A percentile compares a stretch with the other conserved stretches of the same genome.
phyloP scores from a whole-genome alignment of 2,113 vertebrate genomes.

The Oryzias melastigma region DNA sequence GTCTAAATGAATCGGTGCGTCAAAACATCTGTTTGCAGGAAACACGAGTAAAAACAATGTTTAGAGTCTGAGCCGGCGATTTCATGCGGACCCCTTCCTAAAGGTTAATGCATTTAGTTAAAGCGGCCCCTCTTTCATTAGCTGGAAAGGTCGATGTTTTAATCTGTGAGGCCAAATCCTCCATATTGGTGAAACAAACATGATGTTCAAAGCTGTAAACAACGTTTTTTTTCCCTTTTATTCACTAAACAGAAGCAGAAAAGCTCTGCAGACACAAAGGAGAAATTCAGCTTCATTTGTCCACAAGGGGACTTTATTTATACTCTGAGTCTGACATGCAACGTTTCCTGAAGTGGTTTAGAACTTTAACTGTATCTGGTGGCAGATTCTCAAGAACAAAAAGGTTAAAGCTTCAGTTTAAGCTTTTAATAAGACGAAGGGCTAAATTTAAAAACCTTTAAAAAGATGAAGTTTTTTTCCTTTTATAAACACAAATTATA shows the following conservation, averaged over 20 bases:
- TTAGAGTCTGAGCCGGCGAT: background rate
- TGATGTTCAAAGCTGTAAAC: constrained; percentile 1
- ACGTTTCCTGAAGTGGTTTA: too few species aligned
- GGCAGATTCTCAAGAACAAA: too few species aligned
- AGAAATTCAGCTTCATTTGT: background rate
- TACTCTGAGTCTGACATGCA: too few species aligned
- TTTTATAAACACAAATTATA: too few species aligned
- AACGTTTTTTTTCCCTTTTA: background rate
- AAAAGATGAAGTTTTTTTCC: too few species aligned
- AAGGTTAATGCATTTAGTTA: constrained; percentile 22
- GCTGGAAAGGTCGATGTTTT: constrained; percentile 28
- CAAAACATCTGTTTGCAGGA: too few species aligned
- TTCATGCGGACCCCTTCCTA: constrained; percentile 1
- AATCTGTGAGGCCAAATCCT: constrained; percentile 10
- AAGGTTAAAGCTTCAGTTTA: too few species aligned
- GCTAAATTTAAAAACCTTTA: too few species aligned
- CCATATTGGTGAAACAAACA: background rate
- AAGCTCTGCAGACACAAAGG: background rate
- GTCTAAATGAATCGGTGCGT: too few species aligned
- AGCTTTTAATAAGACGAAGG: too few species aligned
- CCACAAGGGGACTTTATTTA: background rate
- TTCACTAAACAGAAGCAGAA: constrained; percentile 9
- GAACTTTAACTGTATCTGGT: too few species aligned
- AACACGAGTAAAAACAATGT: background rate
- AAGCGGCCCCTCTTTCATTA: constrained; percentile 3